Conservation (phyloP, 2,888 invertebrate species). For the Maniola hyperantus region DNA sequence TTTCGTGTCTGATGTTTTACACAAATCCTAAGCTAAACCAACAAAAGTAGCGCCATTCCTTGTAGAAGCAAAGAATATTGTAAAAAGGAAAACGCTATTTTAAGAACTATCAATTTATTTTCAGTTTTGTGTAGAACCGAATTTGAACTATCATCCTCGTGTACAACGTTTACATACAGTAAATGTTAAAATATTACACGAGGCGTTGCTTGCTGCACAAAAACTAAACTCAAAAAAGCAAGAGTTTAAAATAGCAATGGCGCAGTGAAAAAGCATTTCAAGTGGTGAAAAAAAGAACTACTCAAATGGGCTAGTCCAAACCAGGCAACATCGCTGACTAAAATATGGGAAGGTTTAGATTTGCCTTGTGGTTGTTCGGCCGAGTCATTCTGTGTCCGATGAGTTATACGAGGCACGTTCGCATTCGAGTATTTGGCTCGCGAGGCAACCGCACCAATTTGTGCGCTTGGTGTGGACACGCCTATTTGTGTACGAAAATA, state of each 20-base stretch:
- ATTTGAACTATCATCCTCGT: not conserved
- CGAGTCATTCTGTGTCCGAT: not conserved
- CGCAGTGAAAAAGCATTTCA: not conserved
- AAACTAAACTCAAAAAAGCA: not conserved
- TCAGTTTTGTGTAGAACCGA: not conserved
- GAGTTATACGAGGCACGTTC: too few species aligned
- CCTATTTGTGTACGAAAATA: not conserved
- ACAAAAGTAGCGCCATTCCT: not conserved
- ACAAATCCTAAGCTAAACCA: not conserved
- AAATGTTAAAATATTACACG: slow-evolving; percentile 16
- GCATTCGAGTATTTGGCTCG: too few species aligned
- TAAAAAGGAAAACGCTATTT: not conserved
- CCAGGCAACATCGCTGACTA: not conserved
- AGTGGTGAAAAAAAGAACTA: not conserved
- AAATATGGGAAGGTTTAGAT: not conserved
- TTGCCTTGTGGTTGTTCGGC: not conserved
- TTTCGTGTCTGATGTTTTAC: not conserved
- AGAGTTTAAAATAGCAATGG: not conserved
- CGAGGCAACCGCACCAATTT: not conserved
- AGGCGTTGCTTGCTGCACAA: not conserved
- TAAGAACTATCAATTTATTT: not conserved
- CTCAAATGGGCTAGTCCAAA: not conserved
- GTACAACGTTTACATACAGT: slow-evolving; percentile 16
- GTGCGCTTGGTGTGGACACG: not conserved
- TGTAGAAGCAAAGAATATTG: not conserved